Base-by-base conservation (phyloP, 2,888 invertebrate genomes). In the Scaptodrosophila latifasciaeformis region DNA sequence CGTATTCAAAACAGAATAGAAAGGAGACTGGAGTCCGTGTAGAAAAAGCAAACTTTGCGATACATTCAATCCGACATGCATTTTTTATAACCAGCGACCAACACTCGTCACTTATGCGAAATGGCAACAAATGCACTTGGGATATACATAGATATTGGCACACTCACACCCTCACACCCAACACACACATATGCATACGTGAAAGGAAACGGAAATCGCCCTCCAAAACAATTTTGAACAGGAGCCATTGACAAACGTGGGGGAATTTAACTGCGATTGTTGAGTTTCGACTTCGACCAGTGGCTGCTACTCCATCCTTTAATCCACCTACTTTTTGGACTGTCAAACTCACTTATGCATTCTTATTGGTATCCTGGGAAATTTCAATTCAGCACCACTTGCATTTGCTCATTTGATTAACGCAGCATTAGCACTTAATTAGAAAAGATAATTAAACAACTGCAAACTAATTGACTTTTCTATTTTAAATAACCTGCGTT, bases 361-460 rank as follows among this genome's bases (percentile, higher is more conserved):
- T 61, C 52, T 60, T 62, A 62, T 61, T 57, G 53, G 54, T 48
- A 45, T 27, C 61, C 7, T 21, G 62, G 62, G 62, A 62, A 62
- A 62, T 62, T 62, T 57, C 53, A 53, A 52, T 62, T 54, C 61
- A 49, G 42, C 49, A 59, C 50, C 46, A n/a, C n/a, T n/a, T 57
- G 48, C 61, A 62, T 57, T 54, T 57, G 49, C 51, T 40, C 54
- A 57, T 40, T 29, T 49, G 49, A 49, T 61, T 62, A 54, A 61
- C 57, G 55, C 45, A 31, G 45, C 45, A 54, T 54, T 54, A 54
- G 45, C 49, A 62, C 61, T 57, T 62, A 62, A 62, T 62, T 62
- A 62, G 54, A 61, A 57, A 57, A 39, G n/a, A n/a, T n/a, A n/a
- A n/a, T n/a, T n/a, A n/a, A n/a, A n/a, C n/a, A n/a, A n/a, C n/a